A percentile compares a stretch with the other conserved stretches of the same genome.
Evolutionary conservation across 2,888 invertebrate genomes (phyloP).

Genomic region (Erebia palarica): DNA sequence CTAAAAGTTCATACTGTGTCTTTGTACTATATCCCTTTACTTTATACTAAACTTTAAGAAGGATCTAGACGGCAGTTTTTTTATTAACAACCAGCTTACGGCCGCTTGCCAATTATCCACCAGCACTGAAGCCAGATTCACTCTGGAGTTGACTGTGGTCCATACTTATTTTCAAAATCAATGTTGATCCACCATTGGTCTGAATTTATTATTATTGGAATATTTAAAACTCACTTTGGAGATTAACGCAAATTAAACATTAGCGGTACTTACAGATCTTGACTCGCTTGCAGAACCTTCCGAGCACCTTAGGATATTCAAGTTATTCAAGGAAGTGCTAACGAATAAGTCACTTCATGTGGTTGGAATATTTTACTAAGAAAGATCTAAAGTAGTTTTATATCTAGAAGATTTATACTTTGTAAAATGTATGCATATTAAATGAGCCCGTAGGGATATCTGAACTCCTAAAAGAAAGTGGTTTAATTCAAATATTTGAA

Average conservation of each 20-base stretch:
- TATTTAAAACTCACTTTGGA: slow-evolving; percentile 53
- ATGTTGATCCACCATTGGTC: background rate
- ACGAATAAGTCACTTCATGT: slow-evolving; percentile 45
- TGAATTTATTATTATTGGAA: slow-evolving; percentile 53
- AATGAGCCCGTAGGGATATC: background rate
- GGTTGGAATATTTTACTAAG: slow-evolving; percentile 48
- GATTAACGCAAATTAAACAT: slow-evolving; percentile 60
- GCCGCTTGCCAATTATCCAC: too few relatives aligned
- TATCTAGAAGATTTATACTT: background rate
- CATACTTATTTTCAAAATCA: too few relatives aligned
- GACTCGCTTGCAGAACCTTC: background rate
- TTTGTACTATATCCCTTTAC: too few relatives aligned
- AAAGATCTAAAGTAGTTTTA: background rate
- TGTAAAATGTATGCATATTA: background rate
- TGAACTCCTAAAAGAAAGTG: too few relatives aligned
- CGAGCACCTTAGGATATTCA: slow-evolving; percentile 48
- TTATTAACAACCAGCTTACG: too few relatives aligned
- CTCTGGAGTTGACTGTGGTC: too few relatives aligned
- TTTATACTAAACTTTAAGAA: too few relatives aligned
- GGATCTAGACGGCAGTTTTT: too few relatives aligned
- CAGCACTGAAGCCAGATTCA: too few relatives aligned
- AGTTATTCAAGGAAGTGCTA: slow-evolving; percentile 49
- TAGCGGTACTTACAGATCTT: slow-evolving; percentile 36
- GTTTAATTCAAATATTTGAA: background rate
- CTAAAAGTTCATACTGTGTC: too few relatives aligned